These are phyloP conservation scores for Leptinotarsa juncta DNA, from an alignment of 2,888 invertebrate genomes.

Conservation along the genomic window DNA sequence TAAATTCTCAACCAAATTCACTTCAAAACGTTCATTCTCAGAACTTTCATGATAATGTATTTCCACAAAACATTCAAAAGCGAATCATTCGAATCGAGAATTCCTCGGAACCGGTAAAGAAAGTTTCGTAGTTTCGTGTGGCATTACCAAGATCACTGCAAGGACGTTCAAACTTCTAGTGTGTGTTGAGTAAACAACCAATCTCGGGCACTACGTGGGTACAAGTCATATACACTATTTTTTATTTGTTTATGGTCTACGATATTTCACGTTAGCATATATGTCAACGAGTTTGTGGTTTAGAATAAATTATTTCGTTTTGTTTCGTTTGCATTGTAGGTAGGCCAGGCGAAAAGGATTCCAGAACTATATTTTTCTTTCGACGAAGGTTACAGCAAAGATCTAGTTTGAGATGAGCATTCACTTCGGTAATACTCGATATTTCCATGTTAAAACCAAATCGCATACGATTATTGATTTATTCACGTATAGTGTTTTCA, in stretches of 20 bases:
- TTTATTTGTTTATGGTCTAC: neutral
- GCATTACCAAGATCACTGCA: slow-evolving; percentile 40
- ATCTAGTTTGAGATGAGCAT: too few species aligned
- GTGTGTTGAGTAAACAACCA: slow-evolving; percentile 28
- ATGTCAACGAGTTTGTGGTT: neutral
- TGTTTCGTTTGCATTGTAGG: neutral
- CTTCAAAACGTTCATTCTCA: too few species aligned
- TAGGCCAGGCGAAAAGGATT: too few species aligned
- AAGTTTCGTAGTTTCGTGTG: slow-evolving; percentile 37
- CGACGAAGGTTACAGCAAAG: too few species aligned
- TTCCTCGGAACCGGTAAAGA: slow-evolving; percentile 33
- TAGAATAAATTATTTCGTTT: neutral
- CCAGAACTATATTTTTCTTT: too few species aligned
- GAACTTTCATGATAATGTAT: neutral
- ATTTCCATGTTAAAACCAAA: too few species aligned
- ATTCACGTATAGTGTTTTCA: too few species aligned
- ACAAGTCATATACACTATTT: neutral
- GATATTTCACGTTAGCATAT: neutral
- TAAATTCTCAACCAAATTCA: too few species aligned
- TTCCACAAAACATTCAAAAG: neutral
- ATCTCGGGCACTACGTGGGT: neutral
- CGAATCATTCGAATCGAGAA: neutral
- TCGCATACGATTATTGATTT: too few species aligned
- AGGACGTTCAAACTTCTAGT: slow-evolving; percentile 40
- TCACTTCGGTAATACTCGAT: too few species aligned